Evolutionary conservation across 2,797 vertebrate genomes (phyloP).

Genomic region (Coregonus suidteri): DNA sequence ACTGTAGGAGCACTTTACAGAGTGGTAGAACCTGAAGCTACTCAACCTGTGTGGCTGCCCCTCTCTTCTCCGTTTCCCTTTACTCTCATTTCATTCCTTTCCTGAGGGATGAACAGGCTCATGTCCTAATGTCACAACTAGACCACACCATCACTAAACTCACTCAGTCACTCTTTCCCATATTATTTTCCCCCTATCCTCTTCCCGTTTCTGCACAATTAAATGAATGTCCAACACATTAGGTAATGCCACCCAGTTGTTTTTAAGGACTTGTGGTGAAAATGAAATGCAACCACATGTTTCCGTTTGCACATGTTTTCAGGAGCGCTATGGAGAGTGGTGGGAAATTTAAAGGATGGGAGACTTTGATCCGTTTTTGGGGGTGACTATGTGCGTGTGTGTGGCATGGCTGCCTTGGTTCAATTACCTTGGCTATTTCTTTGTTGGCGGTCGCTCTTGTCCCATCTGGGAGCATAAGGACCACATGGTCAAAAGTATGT

Average conservation of each 20-base stretch:
- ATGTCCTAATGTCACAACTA: no score
- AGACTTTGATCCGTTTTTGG: not conserved
- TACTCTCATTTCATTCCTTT: not conserved
- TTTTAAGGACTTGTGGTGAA: constrained; percentile 65
- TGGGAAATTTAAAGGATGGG: constrained; percentile 35
- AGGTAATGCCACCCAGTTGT: constrained; percentile 71
- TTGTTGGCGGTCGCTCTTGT: no score
- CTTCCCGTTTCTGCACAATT: constrained; percentile 31
- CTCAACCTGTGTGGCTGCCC: constrained; percentile 17
- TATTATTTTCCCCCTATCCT: not conserved
- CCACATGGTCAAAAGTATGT: not conserved
- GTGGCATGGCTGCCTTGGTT: no score
- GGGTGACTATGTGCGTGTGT: constrained; percentile 19
- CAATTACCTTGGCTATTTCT: no score
- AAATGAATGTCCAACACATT: constrained; percentile 61
- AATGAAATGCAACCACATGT: constrained; percentile 70
- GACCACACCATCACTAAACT: no score
- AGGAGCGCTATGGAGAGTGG: constrained; percentile 26
- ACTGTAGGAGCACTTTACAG: constrained; percentile 2
- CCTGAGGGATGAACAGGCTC: not conserved
- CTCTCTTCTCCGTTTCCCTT: not conserved
- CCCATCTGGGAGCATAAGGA: not conserved
- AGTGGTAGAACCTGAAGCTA: not conserved
- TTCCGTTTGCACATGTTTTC: constrained; percentile 42
- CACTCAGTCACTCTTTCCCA: not conserved